Evolutionary conservation across 2,888 invertebrate genomes (phyloP).

Genomic region (Bombyx huttoni): DNA sequence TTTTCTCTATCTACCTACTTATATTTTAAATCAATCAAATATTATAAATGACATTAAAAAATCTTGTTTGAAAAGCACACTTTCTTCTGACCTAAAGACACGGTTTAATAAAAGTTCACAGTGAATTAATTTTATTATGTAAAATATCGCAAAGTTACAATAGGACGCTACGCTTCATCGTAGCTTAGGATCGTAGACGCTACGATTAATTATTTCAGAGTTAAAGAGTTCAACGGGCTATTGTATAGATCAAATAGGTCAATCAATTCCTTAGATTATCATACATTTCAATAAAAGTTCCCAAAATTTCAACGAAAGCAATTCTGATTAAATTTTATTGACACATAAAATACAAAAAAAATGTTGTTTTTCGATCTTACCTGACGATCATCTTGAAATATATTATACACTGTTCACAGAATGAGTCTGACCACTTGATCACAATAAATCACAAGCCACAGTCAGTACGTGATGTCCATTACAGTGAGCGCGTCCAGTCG

Average conservation of each 20-base stretch:
- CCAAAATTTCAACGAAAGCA: too few species aligned
- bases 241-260: background rate
- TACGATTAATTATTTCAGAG: conserved; percentile 15
- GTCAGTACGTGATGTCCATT: conserved; percentile 14
- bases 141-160: background rate
- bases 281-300: too few species aligned
- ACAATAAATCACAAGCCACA: conserved; percentile 32
- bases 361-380: conserved; percentile 18
- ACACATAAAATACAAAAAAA: background rate
- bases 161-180: conserved; percentile 19
- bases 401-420: conserved; percentile 31
- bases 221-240: conserved; percentile 28
- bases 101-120: background rate
- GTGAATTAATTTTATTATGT: background rate
- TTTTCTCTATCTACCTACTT: too few species aligned
- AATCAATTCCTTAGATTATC: too few species aligned
- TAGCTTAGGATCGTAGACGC: conserved; percentile 24
- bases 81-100: background rate
- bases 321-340: background rate
- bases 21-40: background rate
- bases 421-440: conserved; percentile 32
- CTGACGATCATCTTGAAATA: conserved; percentile 35
- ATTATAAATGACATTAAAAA: background rate
- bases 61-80: background rate
- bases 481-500: conserved; percentile 17